phyloP scores from a whole-genome alignment of 2,888 invertebrate species.

The Tanytarsus gracilentus region DNA sequence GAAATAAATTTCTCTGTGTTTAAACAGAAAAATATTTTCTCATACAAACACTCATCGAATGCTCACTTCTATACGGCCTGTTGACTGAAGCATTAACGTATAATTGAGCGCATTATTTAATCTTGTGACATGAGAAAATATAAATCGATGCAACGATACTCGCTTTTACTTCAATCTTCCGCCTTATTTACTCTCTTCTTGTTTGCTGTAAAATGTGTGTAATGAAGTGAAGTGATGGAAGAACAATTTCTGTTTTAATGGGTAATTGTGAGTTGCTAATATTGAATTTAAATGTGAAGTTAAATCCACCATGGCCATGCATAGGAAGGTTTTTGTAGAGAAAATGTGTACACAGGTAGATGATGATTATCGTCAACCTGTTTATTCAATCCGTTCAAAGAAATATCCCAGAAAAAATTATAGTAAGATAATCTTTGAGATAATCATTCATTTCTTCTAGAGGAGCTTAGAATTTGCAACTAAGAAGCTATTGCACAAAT shows the following conservation, averaged over 20 bases:
- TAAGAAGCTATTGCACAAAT: neutral
- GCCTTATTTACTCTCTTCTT: neutral
- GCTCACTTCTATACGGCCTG: neutral
- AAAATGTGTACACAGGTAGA: neutral
- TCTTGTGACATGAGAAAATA: conserved; percentile 12
- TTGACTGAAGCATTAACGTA: conserved; percentile 24
- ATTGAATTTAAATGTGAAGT: too few species aligned
- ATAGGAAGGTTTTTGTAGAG: too few species aligned
- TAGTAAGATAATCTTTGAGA: conserved; percentile 22
- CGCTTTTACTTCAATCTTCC: neutral
- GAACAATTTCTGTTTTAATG: too few species aligned
- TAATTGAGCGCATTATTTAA: conserved; percentile 25
- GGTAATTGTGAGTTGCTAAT: too few species aligned
- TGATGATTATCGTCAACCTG: conserved; percentile 18
- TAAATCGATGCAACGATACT: conserved; percentile 13
- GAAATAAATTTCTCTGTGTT: conserved; percentile 5
- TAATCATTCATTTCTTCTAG: conserved; percentile 8
- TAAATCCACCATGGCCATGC: too few species aligned
- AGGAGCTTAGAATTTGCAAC: neutral
- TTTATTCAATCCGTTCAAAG: conserved; percentile 27
- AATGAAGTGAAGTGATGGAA: too few species aligned
- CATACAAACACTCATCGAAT: conserved; percentile 15
- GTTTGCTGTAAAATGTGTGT: neutral
- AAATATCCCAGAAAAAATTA: conserved; percentile 15
- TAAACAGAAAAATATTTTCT: conserved; percentile 1